A percentile compares a stretch with the other conserved stretches of the same genome.
Conservation (phyloP, 2,888 invertebrate genomes). For the Plagiodera versicolora region DNA sequence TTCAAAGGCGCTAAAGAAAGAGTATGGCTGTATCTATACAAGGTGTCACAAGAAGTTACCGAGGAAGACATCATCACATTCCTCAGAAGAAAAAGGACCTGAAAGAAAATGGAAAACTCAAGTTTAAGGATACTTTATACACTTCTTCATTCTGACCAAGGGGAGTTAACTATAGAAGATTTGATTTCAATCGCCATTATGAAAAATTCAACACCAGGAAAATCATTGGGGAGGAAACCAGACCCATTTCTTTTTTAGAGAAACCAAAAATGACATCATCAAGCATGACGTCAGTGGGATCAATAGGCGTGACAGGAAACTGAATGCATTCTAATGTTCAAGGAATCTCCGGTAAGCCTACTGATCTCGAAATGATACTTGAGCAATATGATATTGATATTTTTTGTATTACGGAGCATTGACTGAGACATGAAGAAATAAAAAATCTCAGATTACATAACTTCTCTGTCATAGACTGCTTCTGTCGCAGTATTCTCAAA, state of each 20-base stretch:
- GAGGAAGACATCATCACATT: conserved; percentile 9
- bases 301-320: background rate
- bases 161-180: background rate
- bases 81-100: conserved; percentile 1
- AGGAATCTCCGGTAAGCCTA: background rate
- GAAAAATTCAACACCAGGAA: conserved; percentile 7
- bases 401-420: conserved; percentile 8
- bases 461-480: background rate
- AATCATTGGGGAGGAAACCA: background rate
- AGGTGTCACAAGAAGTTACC: conserved; percentile 11
- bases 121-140: conserved; percentile 2
- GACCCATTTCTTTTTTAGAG: conserved; percentile 9
- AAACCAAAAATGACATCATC: conserved; percentile 8
- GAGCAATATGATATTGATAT: conserved; percentile 6
- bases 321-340: conserved; percentile 2
- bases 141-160: no score
- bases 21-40: conserved; percentile 10
- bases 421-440: conserved; percentile 6
- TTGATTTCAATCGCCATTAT: conserved; percentile 9
- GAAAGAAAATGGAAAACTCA: conserved; percentile 4
- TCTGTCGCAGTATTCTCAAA: conserved; percentile 7
- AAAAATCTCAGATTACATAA: background rate
- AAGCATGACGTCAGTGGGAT: background rate
- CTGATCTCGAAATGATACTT: conserved; percentile 11
- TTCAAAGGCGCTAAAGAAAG: conserved; percentile 7